Percentiles rank a stretch among this genome's conserved stretches.
These are phyloP conservation scores for Apamea epomidion DNA, from an alignment of 2,888 invertebrate species.

Conservation along the genomic window DNA sequence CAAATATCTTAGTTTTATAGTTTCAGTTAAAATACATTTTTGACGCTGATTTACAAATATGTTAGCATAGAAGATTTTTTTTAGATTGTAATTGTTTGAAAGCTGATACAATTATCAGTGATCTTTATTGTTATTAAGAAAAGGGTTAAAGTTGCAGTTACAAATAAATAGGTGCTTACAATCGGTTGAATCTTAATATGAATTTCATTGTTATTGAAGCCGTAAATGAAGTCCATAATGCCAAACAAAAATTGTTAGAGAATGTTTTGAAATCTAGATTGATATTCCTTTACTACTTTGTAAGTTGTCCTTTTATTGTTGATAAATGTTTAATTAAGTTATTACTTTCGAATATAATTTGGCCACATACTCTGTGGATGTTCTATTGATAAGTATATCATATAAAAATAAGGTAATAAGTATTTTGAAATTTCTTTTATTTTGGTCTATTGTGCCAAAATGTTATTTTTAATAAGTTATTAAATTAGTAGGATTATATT, in stretches of 20 bases:
- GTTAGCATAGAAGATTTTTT: constrained; percentile 19
- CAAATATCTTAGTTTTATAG: constrained; percentile 19
- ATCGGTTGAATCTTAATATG: constrained; percentile 37
- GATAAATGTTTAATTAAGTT: constrained; percentile 54
- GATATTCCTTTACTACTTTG: constrained; percentile 40
- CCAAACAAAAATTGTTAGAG: constrained; percentile 42
- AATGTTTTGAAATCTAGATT: constrained; percentile 35
- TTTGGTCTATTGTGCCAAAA: constrained; percentile 84
- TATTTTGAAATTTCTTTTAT: constrained; percentile 56
- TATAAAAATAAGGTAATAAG: constrained; percentile 36
- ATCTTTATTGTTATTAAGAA: constrained; percentile 25
- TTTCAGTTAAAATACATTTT: constrained; percentile 29
- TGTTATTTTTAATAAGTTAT: constrained; percentile 70
- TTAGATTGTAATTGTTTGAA: constrained; percentile 39
- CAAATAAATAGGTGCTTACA: constrained; percentile 53
- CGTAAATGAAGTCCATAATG: constrained; percentile 29
- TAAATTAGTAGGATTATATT: constrained; percentile 68
- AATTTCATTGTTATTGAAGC: constrained; percentile 37
- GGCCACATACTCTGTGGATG: constrained; percentile 31
- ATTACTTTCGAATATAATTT: constrained; percentile 53
- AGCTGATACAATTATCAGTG: constrained; percentile 26
- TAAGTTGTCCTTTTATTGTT: constrained; percentile 53
- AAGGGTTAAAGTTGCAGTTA: constrained; percentile 32
- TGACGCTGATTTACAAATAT: constrained; percentile 36
- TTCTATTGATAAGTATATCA: constrained; percentile 24